Evolutionary conservation across 1,140 invertebrate species (phyloP).

Genomic region (Diorhabda sublineata): DNA sequence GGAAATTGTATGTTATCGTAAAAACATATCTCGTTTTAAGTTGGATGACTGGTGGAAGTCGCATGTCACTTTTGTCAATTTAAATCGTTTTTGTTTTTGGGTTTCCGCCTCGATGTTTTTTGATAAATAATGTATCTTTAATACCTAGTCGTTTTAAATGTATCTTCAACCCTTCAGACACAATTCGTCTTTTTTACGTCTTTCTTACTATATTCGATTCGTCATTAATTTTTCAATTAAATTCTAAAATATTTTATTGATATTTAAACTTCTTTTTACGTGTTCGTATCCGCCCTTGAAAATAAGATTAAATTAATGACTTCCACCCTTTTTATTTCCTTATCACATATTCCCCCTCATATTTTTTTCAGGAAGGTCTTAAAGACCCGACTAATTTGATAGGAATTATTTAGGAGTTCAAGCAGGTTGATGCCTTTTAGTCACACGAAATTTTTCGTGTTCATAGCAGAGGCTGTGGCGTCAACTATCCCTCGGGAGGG

Average conservation of each 20-base stretch:
- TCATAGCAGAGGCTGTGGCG: slow-evolving; percentile 1
- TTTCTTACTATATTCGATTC: too few species aligned
- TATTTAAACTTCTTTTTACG: too few species aligned
- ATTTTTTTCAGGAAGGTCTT: slow-evolving; percentile 1
- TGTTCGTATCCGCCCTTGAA: not conserved
- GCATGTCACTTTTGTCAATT: not conserved
- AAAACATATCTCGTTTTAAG: not conserved
- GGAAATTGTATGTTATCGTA: slow-evolving; percentile 1
- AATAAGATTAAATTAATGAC: slow-evolving; percentile 3
- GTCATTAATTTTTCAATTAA: too few species aligned
- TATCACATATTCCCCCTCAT: not conserved
- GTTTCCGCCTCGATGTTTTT: not conserved
- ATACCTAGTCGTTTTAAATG: not conserved
- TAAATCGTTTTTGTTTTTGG: not conserved
- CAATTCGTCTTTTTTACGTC: not conserved
- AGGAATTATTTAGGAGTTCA: slow-evolving; percentile 1
- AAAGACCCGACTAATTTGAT: slow-evolving; percentile 2
- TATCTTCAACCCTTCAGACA: not conserved
- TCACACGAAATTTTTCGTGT: slow-evolving; percentile 2
- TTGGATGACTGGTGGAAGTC: not conserved
- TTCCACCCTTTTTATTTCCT: not conserved
- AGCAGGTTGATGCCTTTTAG: not conserved
- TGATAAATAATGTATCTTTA: not conserved
- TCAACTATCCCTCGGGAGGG: not conserved
- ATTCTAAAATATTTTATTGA: too few species aligned